phyloP scores from a whole-genome alignment of 2,113 vertebrate genomes.

The Agapornis roseicollis region DNA sequence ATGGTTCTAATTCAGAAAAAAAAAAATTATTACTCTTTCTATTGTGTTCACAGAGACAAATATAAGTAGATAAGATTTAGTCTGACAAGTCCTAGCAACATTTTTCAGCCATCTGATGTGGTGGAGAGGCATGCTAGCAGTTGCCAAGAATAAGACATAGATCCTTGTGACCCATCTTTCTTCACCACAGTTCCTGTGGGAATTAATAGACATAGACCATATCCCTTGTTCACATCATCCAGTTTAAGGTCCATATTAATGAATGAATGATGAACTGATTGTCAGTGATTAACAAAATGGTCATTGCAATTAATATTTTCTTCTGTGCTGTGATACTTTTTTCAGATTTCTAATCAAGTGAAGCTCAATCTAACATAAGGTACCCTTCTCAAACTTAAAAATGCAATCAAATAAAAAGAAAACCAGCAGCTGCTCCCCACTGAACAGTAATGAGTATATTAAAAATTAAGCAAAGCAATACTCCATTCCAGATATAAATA shows the following conservation, averaged over 20 bases:
- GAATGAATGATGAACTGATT: background rate
- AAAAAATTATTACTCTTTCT: background rate
- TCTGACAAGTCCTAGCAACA: background rate
- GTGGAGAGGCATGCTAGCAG: background rate
- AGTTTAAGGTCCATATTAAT: background rate
- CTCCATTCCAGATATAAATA: background rate
- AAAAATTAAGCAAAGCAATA: slow-evolving; percentile 51
- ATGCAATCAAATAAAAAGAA: background rate
- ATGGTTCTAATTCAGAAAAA: background rate
- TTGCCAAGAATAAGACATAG: background rate
- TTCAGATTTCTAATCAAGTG: background rate
- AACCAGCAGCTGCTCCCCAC: background rate
- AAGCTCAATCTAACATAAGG: background rate
- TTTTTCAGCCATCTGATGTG: background rate
- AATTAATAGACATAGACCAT: background rate
- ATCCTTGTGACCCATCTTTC: background rate
- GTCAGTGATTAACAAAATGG: background rate
- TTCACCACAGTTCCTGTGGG: background rate
- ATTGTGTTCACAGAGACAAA: background rate
- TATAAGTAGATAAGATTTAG: background rate
- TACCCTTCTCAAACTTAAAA: background rate
- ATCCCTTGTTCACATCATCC: background rate
- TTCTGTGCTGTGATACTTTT: background rate
- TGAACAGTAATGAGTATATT: slow-evolving; percentile 1
- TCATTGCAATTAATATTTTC: background rate